Evolutionary conservation across 2,113 vertebrate species (phyloP).

Genomic region (Saguinus imperator): DNA sequence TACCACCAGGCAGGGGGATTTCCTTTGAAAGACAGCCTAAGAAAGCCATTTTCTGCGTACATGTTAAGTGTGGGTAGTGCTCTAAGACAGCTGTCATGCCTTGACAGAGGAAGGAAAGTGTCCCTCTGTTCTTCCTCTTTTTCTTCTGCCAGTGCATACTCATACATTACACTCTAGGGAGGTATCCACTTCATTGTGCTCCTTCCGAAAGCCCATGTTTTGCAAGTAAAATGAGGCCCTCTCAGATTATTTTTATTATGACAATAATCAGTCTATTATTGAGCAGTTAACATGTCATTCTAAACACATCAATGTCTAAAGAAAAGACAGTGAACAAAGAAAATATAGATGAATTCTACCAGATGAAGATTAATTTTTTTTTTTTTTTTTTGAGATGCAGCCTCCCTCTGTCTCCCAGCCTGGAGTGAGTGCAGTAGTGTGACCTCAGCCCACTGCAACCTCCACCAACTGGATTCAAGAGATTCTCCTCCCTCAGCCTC

Average conservation of each 20-base stretch:
- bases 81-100: not conserved
- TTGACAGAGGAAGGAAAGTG: not conserved
- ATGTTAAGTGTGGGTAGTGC: not conserved
- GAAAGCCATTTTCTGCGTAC: not conserved
- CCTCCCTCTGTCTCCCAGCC: no score
- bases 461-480: no score
- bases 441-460: no score
- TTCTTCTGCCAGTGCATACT: not conserved
- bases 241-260: not conserved
- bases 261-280: not conserved
- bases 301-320: not conserved
- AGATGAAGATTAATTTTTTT: not conserved
- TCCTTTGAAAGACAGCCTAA: not conserved
- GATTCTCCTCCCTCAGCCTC: no score
- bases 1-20: not conserved
- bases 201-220: not conserved
- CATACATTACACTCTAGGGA: fast-evolving
- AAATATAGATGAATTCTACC: not conserved
- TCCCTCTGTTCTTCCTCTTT: not conserved
- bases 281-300: not conserved
- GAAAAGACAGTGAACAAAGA: not conserved
- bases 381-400: no score
- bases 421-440: no score
- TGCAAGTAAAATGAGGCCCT: not conserved
- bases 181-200: not conserved